Evolutionary conservation across 1,140 invertebrate genomes (phyloP).

Genomic region (Drosophila lacteicornis): DNA sequence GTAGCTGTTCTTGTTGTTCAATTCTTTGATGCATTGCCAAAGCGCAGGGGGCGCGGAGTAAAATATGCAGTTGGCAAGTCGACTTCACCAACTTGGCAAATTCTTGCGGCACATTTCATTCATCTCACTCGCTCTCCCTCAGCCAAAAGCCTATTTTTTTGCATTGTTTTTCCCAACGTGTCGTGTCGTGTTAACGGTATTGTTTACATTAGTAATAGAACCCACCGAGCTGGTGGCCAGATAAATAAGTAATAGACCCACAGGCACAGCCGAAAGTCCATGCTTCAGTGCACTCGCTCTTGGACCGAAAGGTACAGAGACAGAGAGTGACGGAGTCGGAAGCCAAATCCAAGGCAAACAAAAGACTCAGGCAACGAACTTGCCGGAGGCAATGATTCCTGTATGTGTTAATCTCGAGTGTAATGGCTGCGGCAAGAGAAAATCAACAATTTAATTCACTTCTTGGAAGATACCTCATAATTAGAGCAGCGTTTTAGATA

Average conservation of each 20-base stretch:
- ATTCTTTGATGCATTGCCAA: conserved; percentile 59
- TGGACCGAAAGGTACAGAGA: conserved; percentile 33
- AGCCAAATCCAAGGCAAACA: conserved; percentile 42
- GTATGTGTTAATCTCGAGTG: conserved; percentile 23
- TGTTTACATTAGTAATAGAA: conserved; percentile 80
- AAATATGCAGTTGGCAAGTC: conserved; percentile 58
- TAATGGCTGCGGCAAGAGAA: conserved; percentile 22
- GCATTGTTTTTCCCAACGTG: conserved; percentile 22
- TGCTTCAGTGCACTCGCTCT: conserved; percentile 54
- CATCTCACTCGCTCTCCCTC: conserved; percentile 13
- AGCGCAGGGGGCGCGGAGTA: neutral
- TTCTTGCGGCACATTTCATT: conserved; percentile 68
- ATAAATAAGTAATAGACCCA: conserved; percentile 74
- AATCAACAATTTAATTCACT: conserved; percentile 38
- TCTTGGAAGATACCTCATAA: conserved; percentile 23
- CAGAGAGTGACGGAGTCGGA: conserved; percentile 28
- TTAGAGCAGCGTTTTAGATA: conserved; percentile 14
- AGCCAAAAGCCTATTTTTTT: conserved; percentile 16
- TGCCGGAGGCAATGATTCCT: conserved; percentile 36
- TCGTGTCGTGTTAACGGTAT: conserved; percentile 77
- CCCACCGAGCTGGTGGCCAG: conserved; percentile 64
- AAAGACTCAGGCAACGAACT: conserved; percentile 79
- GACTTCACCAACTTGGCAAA: conserved; percentile 41
- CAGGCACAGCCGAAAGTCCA: conserved; percentile 49
- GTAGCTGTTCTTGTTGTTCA: conserved; percentile 50